These are phyloP conservation scores for Amazona ochrocephala DNA, from an alignment of 2,797 vertebrate genomes.

Conservation along the genomic window DNA sequence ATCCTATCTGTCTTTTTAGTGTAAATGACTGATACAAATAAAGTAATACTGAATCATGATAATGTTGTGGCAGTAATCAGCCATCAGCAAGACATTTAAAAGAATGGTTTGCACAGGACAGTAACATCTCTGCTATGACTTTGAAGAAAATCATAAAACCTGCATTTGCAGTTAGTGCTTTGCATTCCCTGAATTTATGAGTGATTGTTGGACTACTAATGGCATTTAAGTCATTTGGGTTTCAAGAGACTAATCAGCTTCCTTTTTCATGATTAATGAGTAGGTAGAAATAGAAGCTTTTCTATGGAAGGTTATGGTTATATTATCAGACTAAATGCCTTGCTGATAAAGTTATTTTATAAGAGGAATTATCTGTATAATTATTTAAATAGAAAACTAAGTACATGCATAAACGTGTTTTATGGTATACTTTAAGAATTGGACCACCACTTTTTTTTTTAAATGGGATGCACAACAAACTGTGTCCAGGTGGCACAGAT, in stretches of 20 bases:
- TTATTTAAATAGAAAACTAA: slow-evolving; percentile 9
- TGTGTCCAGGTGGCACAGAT: background rate
- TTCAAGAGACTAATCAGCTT: background rate
- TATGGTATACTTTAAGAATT: background rate
- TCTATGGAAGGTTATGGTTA: background rate
- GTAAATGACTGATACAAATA: background rate
- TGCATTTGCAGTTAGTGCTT: background rate
- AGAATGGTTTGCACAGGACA: background rate
- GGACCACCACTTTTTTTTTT: background rate
- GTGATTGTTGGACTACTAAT: background rate
- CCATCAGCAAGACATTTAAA: background rate
- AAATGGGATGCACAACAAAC: background rate
- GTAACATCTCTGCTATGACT: background rate
- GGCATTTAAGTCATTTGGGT: background rate
- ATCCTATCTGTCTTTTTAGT: background rate
- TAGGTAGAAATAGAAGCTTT: background rate
- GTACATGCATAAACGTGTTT: background rate
- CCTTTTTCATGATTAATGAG: background rate
- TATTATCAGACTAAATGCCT: slow-evolving; percentile 15
- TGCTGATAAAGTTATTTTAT: background rate
- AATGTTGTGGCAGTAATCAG: background rate
- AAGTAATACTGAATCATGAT: background rate
- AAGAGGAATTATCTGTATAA: background rate
- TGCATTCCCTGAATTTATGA: slow-evolving; percentile 2
- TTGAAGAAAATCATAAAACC: background rate